Base-by-base conservation (phyloP, 2,888 invertebrate species). In the Philopedon plagiatum region DNA sequence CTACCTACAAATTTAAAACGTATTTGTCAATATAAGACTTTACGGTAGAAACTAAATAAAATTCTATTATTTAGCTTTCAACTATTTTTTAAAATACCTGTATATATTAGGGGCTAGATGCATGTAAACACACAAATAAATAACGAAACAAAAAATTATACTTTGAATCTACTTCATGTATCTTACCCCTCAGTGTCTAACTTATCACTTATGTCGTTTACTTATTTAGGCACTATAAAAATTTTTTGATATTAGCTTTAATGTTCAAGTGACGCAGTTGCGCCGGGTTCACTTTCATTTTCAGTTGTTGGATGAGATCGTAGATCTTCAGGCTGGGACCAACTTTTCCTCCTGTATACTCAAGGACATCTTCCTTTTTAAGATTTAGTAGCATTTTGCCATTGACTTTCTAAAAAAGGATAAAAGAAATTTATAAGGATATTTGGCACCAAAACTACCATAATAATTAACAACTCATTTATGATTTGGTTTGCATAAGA, bases 321-420 rank as follows among this genome's bases (percentile, higher is more conserved):
- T 91, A 94, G 80, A 98, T 96, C 88, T 97, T 97, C 72, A 98
- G 86, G 15, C 97, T 96, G 5, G 97, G 97, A 1, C 97, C 97
- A 71, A 98, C 96, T 89, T 97, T 97, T 90, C 95, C 96, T 78
- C 95, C 94, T 21, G 96, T 91, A 75, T 96, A 87, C 80, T 93
- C 93, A 79, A 97, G 92, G 75, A 98, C 94, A 86, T 97, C 93
- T 83, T 97, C 96, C 87, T 97, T 96, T 58, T 92, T 92, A 71
- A 98, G 87, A 76, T 91, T 90, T 72, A 97, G 87, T 82, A 98
- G 88, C 82, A 90, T 90, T 73, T 92, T 90, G 0, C 98, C 97
- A 78, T 94, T 93, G 75, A 97, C 91, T 84, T 91, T 91, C 89
- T 92, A 87, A 86, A 86, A 79, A 79, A 78, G 74, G 71, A 74